Evolutionary conservation across 2,888 invertebrate species (phyloP).

Genomic region (Drosophila engyochracea): DNA sequence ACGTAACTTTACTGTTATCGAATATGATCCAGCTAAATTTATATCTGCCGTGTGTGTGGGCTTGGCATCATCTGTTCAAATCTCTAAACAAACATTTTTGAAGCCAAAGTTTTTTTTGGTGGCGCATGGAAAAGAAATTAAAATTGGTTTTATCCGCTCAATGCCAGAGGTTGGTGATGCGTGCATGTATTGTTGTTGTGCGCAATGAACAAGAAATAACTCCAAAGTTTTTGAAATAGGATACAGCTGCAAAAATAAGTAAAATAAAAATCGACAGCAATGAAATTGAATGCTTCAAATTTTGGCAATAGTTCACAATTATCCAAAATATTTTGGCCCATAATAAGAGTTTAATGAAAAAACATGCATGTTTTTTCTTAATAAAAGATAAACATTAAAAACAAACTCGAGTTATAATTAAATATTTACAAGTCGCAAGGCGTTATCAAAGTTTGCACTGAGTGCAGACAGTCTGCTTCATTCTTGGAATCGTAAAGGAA

Average conservation of each 20-base stretch:
- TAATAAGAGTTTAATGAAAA: background rate
- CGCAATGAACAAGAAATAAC: constrained; percentile 37
- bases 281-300: constrained; percentile 16
- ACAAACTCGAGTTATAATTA: constrained; percentile 5
- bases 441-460: background rate
- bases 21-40: constrained; percentile 25
- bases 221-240: constrained; percentile 14
- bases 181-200: constrained; percentile 26
- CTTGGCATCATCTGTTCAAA: constrained; percentile 46
- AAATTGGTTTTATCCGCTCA: constrained; percentile 66
- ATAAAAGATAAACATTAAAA: background rate
- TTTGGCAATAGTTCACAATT: background rate
- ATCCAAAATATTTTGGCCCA: background rate
- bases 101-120: constrained; percentile 39
- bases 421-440: constrained; percentile 22
- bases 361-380: constrained; percentile 1
- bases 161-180: constrained; percentile 9
- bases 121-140: constrained; percentile 53
- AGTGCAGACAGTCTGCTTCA: background rate
- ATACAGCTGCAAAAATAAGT: background rate
- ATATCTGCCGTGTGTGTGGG: constrained; percentile 37
- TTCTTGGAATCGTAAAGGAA: background rate
- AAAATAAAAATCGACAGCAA: background rate
- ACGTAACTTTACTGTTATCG: background rate
- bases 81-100: constrained; percentile 52